Conservation (phyloP, 2,797 vertebrate species). For the Squalus acanthias region DNA sequence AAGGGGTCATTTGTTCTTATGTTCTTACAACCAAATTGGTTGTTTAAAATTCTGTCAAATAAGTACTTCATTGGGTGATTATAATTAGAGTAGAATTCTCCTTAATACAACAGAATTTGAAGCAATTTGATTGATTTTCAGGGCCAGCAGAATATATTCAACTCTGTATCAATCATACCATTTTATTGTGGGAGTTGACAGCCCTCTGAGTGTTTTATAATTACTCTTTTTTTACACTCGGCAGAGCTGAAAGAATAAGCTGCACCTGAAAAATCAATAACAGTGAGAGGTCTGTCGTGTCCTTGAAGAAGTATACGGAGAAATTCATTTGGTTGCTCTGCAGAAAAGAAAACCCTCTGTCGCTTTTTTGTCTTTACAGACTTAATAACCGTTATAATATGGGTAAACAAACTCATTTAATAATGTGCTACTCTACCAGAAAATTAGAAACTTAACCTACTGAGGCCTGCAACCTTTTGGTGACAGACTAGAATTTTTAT, state of each 20-base stretch:
- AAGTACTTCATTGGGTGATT: neutral
- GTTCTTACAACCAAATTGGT: neutral
- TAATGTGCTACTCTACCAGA: neutral
- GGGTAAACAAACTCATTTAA: neutral
- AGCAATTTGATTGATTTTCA: neutral
- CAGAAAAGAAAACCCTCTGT: neutral
- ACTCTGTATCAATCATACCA: neutral
- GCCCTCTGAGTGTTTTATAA: neutral
- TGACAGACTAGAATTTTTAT: neutral
- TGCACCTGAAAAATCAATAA: neutral
- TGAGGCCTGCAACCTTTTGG: neutral
- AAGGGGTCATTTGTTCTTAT: no score
- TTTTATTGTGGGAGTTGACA: constrained; percentile 14
- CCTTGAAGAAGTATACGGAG: neutral
- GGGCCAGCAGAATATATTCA: neutral
- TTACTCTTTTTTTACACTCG: neutral
- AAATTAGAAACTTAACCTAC: neutral
- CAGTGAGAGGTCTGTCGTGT: neutral
- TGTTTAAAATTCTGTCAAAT: neutral
- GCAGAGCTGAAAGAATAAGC: neutral
- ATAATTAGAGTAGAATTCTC: neutral
- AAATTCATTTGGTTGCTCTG: neutral
- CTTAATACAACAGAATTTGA: neutral
- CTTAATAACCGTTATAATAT: neutral
- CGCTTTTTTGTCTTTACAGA: neutral